Evolutionary conservation across 35 echinoderm and acorn worm genomes (phyloP).

Genomic region (Apostichopus californicus): DNA sequence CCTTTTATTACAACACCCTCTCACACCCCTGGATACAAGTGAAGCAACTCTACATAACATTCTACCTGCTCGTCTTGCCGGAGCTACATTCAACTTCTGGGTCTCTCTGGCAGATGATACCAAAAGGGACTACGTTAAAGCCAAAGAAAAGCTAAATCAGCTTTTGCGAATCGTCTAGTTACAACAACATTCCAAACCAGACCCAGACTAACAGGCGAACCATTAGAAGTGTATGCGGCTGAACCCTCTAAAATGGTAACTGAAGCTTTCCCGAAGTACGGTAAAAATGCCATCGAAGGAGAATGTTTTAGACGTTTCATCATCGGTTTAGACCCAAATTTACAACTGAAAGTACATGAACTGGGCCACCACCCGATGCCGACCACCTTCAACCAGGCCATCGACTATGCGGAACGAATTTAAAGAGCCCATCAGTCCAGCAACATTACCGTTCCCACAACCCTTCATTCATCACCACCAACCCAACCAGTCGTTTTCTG

Average conservation of each 20-base stretch:
- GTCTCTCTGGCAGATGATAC: background rate
- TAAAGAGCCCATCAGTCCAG: no score
- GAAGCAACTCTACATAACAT: background rate
- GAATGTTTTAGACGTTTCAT: slow-evolving; percentile 54
- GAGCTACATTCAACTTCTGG: background rate
- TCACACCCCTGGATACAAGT: background rate
- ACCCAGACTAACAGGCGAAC: slow-evolving; percentile 5
- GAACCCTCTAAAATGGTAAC: slow-evolving; percentile 23
- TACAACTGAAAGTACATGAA: slow-evolving; percentile 56
- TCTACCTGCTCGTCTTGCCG: background rate
- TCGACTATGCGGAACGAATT: no score
- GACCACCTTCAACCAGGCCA: no score
- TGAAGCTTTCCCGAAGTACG: slow-evolving; percentile 59
- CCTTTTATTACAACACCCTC: no score
- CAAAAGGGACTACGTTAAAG: background rate
- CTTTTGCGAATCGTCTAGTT: background rate
- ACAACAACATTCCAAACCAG: background rate
- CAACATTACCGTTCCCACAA: no score
- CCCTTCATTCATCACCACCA: no score
- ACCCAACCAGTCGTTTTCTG: no score
- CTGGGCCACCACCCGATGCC: no score
- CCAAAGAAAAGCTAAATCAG: background rate
- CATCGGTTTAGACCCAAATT: background rate
- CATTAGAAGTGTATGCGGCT: slow-evolving; percentile 54
- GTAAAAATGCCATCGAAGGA: slow-evolving; percentile 1